Percentiles rank a stretch among this genome's conserved stretches.
These are phyloP conservation scores for Steromphala cineraria DNA, from an alignment of 2,888 invertebrate genomes.

Conservation along the genomic window DNA sequence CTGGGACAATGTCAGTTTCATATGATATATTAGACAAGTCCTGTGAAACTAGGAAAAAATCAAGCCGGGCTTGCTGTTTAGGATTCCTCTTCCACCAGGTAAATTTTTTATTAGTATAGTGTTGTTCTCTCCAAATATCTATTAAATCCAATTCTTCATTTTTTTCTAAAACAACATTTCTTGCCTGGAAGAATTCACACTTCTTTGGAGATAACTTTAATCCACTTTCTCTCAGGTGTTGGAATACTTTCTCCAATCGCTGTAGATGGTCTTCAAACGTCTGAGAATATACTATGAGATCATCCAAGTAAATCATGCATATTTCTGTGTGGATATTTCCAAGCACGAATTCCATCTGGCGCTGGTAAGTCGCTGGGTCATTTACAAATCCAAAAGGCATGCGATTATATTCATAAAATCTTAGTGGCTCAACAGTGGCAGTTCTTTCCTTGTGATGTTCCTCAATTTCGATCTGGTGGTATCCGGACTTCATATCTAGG, in stretches of 20 bases:
- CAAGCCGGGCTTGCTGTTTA: no score
- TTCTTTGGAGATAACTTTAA: constrained; percentile 40
- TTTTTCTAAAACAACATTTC: no score
- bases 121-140: no score
- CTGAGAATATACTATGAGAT: constrained; percentile 34
- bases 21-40: no score
- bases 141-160: no score
- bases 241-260: constrained; percentile 32
- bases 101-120: no score
- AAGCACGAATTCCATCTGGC: not conserved
- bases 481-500: constrained; percentile 19
- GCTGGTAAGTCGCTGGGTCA: not conserved
- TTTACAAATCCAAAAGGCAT: not conserved
- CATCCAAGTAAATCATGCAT: constrained; percentile 31
- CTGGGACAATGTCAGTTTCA: no score
- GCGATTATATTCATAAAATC: not conserved
- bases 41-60: no score
- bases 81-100: no score
- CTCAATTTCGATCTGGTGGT: constrained; percentile 26
- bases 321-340: not conserved
- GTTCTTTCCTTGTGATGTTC: not conserved
- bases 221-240: constrained; percentile 19
- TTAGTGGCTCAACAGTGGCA: constrained; percentile 28
- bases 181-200: constrained; percentile 27
- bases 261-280: constrained; percentile 37